Conservation (phyloP, 35 echinoderm and acorn worm species). For the Ophioderma brevispina region DNA sequence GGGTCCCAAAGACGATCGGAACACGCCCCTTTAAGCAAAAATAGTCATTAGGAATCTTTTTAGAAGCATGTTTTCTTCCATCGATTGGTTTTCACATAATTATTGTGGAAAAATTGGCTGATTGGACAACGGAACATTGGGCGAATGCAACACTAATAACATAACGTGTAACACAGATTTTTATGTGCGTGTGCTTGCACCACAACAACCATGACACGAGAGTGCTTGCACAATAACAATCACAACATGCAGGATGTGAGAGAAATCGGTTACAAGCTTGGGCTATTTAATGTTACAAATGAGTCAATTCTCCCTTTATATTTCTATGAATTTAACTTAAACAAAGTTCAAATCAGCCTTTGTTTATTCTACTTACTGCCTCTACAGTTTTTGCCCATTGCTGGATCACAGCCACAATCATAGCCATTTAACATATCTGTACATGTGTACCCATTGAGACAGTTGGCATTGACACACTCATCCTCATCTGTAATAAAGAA, state of each 20-base stretch:
- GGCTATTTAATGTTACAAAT: background rate
- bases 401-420: slow-evolving; percentile 45
- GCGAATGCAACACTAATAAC: too few relatives aligned
- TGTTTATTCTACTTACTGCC: background rate
- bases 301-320: background rate
- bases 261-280: too few relatives aligned
- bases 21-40: too few relatives aligned
- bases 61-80: too few relatives aligned
- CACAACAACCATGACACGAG: background rate
- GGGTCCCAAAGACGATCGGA: too few relatives aligned
- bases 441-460: slow-evolving; percentile 69
- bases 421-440: slow-evolving; percentile 23
- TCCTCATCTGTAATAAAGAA: slow-evolving; percentile 37
- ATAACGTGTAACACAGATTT: too few relatives aligned
- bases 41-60: too few relatives aligned
- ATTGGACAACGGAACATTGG: too few relatives aligned
- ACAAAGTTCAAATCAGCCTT: background rate
- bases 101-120: too few relatives aligned
- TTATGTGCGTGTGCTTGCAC: background rate
- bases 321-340: background rate
- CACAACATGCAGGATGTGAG: too few relatives aligned
- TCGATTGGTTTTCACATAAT: too few relatives aligned
- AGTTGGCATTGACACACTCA: slow-evolving; percentile 28
- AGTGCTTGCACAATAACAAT: too few relatives aligned
- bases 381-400: background rate